Base-by-base conservation (phyloP, 2,113 vertebrate species). In the Megaceryle maxima region DNA sequence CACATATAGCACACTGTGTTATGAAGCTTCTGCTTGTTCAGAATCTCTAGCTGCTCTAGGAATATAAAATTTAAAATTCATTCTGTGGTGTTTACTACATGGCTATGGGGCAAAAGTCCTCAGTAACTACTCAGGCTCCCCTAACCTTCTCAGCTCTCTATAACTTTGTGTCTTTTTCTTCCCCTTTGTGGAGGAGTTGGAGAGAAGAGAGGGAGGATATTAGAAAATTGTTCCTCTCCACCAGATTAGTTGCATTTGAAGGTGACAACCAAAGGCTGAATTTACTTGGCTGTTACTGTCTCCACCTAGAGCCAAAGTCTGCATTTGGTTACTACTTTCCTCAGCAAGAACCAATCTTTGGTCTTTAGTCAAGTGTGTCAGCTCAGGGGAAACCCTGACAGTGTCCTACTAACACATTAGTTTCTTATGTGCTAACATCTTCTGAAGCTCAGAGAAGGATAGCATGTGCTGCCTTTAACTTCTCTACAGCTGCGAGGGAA, bases 391-490 rank as follows among this genome's bases (percentile, higher is more conserved):
- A 57, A 69, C 13, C 18, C n/a, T 35, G 22, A 6, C 57, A 35
- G 4, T 31, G 16, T 74, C 29, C 66, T 50, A 2, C 18, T 12
- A 18, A 29, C 13, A 28, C 35, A 7, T 16, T 17, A 25, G 13
- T 26, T 59, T 37, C 31, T 44, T 5, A 24, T 5, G 5, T 57
- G n/a, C 37, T 29, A 55, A 16, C 14, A 72, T 11, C 43, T 41
- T 59, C 31, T 90, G 60, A 67, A 79, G 43, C 17, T n/a, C 18
- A n/a, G 41, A 28, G 44, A 33, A 77, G 55, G 50, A 31, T 6
- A 46, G 16, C 0, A 1, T 0, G 4, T 39, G 14, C 24, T 29
- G 72, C 4, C 1, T 64, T 72, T 35, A 35, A n/a, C 12, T 73
- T 22, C 57, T 73, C 19, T 4, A 26, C 48, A 79, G 39, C 75